A percentile compares a stretch with the other conserved stretches of the same genome.
Conservation (phyloP, 92 coral and sea anemone genomes). For the Siderastrea siderea region DNA sequence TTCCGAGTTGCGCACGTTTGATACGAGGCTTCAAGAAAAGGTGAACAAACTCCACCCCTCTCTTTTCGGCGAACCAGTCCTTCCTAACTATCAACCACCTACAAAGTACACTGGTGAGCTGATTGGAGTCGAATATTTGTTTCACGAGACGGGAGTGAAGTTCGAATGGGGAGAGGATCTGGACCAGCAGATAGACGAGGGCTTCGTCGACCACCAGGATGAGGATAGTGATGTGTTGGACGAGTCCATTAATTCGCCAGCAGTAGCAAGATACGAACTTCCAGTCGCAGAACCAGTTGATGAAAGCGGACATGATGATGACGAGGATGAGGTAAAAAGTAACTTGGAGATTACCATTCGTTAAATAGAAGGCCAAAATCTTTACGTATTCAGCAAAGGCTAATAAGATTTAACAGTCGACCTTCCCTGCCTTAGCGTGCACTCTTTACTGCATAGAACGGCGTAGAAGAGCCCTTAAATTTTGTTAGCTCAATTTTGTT, state of each 20-base stretch:
- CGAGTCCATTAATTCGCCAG: not conserved
- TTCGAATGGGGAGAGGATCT: not conserved
- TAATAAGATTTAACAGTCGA: too few species aligned
- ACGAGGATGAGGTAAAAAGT: conserved; percentile 15
- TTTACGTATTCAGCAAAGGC: too few species aligned
- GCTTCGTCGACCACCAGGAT: conserved; percentile 3
- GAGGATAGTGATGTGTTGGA: not conserved
- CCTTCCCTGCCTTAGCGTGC: too few species aligned
- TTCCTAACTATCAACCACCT: conserved; percentile 18
- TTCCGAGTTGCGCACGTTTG: conserved; percentile 11
- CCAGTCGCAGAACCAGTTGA: not conserved
- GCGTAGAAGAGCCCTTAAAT: too few species aligned
- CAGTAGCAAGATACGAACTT: not conserved
- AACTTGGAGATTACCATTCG: not conserved
- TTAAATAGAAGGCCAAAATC: too few species aligned
- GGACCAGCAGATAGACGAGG: conserved; percentile 24
- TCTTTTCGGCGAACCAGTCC: not conserved
- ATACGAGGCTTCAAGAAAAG: conserved; percentile 5
- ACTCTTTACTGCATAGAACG: too few species aligned
- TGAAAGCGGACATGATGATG: conserved; percentile 11
- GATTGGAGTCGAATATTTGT: conserved; percentile 51
- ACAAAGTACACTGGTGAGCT: conserved; percentile 33
- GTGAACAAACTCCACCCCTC: conserved; percentile 24
- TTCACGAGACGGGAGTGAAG: conserved; percentile 37
- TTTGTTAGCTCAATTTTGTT: too few species aligned